These are phyloP conservation scores for Leptinotarsa juncta DNA, from an alignment of 2,888 invertebrate species.

Conservation along the genomic window DNA sequence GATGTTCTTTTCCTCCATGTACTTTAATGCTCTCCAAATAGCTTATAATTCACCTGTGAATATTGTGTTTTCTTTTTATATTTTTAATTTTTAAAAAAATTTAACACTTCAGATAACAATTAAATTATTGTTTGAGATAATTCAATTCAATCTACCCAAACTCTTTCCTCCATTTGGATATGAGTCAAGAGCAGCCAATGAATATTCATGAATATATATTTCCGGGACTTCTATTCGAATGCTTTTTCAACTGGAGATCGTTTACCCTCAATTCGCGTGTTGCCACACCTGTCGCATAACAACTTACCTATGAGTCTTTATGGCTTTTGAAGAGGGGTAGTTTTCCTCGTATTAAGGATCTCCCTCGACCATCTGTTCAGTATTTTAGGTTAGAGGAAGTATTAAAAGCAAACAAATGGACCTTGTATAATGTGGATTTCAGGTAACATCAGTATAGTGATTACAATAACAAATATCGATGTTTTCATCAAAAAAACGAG, in stretches of 20 bases:
- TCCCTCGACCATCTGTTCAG: conserved; percentile 29
- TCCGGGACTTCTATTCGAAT: conserved; percentile 6
- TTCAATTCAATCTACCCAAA: neutral
- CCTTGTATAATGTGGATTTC: conserved; percentile 3
- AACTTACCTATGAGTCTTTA: conserved; percentile 44
- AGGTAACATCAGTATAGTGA: conserved; percentile 1
- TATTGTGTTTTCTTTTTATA: no score
- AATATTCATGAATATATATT: conserved; percentile 11
- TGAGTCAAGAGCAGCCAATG: neutral
- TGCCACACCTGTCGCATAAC: conserved; percentile 47
- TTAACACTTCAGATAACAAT: no score
- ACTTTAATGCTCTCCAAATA: no score
- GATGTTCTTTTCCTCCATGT: no score
- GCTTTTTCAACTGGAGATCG: conserved; percentile 12
- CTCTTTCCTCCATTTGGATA: neutral
- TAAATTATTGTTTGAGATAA: no score
- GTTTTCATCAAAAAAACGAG: no score
- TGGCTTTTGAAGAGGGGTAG: conserved; percentile 42
- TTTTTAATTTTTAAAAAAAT: no score
- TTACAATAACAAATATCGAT: neutral
- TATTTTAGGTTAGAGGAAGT: conserved; percentile 5
- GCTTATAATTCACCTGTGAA: no score
- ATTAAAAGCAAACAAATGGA: conserved; percentile 5
- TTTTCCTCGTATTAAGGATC: conserved; percentile 35
- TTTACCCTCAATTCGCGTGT: conserved; percentile 24